These are phyloP conservation scores for Serinus canaria DNA, from an alignment of 2,113 vertebrate genomes.

Conservation along the genomic window DNA sequence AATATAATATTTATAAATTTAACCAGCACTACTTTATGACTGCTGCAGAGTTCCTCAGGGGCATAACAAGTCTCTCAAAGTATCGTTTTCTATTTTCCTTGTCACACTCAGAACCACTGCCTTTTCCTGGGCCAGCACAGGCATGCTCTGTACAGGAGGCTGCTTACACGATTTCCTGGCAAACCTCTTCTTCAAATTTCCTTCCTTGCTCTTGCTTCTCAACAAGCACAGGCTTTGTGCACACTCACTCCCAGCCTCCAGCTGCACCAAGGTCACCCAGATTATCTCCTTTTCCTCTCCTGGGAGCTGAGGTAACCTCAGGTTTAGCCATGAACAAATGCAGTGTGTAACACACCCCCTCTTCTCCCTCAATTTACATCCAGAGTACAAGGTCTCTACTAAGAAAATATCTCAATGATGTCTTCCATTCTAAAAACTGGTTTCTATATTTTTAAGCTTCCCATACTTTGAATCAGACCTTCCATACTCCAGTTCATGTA, in stretches of 20 bases:
- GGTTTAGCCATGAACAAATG: not conserved
- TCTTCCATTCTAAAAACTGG: not conserved
- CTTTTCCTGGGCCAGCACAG: not conserved
- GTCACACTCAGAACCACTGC: not conserved
- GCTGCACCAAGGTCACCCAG: not conserved
- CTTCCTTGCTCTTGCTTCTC: not conserved
- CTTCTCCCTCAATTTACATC: not conserved
- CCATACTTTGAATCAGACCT: not conserved
- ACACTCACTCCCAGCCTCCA: not conserved
- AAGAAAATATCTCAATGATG: not conserved
- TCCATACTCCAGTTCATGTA: not conserved
- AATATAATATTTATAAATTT: not conserved
- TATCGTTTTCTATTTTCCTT: not conserved
- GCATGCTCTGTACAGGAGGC: accelerated
- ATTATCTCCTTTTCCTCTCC: not conserved
- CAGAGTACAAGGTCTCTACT: not conserved
- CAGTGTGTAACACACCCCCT: not conserved
- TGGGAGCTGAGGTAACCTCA: not conserved
- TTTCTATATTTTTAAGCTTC: not conserved
- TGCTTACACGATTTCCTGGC: not conserved
- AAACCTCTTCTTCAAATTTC: not conserved
- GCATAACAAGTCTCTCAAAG: not conserved
- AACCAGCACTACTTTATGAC: not conserved
- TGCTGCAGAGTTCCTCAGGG: not conserved
- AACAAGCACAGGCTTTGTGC: not conserved